phyloP scores from a whole-genome alignment of 2,797 vertebrate genomes.

The Columba guinea region DNA sequence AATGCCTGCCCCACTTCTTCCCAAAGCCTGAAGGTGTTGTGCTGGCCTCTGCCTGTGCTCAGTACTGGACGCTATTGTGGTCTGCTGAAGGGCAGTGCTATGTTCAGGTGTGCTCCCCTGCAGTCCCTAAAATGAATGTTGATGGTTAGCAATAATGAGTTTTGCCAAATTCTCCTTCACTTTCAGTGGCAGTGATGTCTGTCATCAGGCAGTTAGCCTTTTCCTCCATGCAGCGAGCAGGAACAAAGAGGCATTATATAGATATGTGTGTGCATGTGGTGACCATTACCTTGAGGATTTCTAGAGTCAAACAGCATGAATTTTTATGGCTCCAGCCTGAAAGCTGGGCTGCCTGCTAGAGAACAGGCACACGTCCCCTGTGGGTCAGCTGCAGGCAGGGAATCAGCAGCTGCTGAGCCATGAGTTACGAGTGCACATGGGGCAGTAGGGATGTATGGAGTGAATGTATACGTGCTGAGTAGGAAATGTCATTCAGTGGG shows the following conservation, averaged over 20 bases:
- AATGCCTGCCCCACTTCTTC: not conserved
- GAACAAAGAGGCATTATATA: not conserved
- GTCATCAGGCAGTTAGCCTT: not conserved
- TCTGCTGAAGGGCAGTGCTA: not conserved
- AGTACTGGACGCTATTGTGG: not conserved
- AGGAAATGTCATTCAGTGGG: not conserved
- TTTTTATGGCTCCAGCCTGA: not conserved
- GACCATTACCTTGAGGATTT: not conserved
- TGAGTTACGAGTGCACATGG: rapidly evolving
- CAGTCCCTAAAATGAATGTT: not conserved
- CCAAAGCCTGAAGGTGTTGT: rapidly evolving
- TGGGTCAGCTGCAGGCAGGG: not conserved
- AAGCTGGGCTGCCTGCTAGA: not conserved
- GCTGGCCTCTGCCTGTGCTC: not conserved
- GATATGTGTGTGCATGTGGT: not conserved
- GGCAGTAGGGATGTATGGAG: not conserved
- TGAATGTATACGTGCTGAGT: rapidly evolving
- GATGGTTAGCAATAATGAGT: not conserved
- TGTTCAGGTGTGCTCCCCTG: not conserved
- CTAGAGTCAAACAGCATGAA: not conserved
- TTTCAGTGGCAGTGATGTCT: not conserved
- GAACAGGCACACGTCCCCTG: rapidly evolving
- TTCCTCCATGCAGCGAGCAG: not conserved
- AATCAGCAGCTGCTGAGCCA: not conserved
- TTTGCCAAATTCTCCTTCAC: not conserved